Evolutionary conservation across 2,797 vertebrate genomes (phyloP).

Genomic region (Gobio occitaniae): DNA sequence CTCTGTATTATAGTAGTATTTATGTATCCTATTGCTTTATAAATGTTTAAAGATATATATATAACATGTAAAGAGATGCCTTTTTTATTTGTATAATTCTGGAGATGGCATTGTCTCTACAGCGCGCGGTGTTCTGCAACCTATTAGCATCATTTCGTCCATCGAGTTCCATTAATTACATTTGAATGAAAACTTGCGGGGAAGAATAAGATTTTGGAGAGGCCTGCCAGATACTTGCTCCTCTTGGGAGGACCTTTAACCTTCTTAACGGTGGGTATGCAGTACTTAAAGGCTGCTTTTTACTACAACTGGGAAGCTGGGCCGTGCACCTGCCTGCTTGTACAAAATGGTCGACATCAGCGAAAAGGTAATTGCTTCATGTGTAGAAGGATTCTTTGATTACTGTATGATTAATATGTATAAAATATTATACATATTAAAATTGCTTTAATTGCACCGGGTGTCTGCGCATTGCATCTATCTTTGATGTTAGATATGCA

Average conservation of each 20-base stretch:
- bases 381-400: conserved; percentile 29
- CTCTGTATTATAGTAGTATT: neutral
- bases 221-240: conserved; percentile 85
- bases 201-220: conserved; percentile 86
- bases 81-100: neutral
- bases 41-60: neutral
- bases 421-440: neutral
- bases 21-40: neutral
- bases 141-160: conserved; percentile 89
- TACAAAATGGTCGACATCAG: conserved; percentile 71
- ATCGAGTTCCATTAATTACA: conserved; percentile 87
- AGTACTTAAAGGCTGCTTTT: conserved; percentile 75
- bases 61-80: neutral
- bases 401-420: too few species aligned
- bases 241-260: conserved; percentile 87
- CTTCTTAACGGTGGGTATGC: conserved; percentile 81
- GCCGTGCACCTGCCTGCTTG: conserved; percentile 83
- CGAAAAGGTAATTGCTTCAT: conserved; percentile 52
- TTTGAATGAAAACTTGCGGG: conserved; percentile 83
- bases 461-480: neutral
- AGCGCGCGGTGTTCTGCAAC: conserved; percentile 66
- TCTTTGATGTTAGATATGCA: neutral
- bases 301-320: conserved; percentile 75
- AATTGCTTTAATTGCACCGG: neutral
- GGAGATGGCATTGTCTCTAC: conserved; percentile 21